Conservation (phyloP, 92 coral and sea anemone species). For the Bergia sp. region DNA sequence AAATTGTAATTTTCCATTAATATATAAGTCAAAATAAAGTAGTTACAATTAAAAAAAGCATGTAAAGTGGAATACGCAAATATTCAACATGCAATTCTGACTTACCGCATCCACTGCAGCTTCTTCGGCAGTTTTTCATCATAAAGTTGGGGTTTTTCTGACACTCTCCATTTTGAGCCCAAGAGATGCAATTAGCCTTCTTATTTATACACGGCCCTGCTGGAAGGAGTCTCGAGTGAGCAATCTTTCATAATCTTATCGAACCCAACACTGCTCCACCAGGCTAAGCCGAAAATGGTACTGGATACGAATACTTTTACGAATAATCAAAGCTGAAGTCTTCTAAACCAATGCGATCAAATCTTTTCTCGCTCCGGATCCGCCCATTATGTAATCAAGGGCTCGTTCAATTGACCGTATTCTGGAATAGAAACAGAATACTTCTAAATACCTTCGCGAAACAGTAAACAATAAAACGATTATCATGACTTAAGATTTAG, state of each 20-base stretch:
- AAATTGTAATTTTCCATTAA: too few relatives aligned
- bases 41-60: too few relatives aligned
- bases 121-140: slow-evolving; percentile 38
- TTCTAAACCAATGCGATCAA: background rate
- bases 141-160: slow-evolving; percentile 27
- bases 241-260: background rate
- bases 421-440: too few relatives aligned
- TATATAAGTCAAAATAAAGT: too few relatives aligned
- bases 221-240: background rate
- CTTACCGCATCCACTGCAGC: slow-evolving; percentile 43
- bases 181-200: background rate
- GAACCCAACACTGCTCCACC: background rate
- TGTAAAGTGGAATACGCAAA: background rate
- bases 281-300: background rate
- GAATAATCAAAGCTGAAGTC: background rate
- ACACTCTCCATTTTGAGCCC: slow-evolving; percentile 43
- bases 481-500: too few relatives aligned
- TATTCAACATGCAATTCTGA: background rate
- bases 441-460: too few relatives aligned
- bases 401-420: too few relatives aligned
- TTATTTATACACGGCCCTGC: slow-evolving; percentile 26
- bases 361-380: too few relatives aligned
- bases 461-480: too few relatives aligned
- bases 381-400: too few relatives aligned
- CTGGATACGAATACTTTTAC: background rate